Percentiles rank a stretch among this genome's conserved stretches.
These are phyloP conservation scores for Selene dorsalis DNA, from an alignment of 2,797 vertebrate genomes.

Conservation along the genomic window DNA sequence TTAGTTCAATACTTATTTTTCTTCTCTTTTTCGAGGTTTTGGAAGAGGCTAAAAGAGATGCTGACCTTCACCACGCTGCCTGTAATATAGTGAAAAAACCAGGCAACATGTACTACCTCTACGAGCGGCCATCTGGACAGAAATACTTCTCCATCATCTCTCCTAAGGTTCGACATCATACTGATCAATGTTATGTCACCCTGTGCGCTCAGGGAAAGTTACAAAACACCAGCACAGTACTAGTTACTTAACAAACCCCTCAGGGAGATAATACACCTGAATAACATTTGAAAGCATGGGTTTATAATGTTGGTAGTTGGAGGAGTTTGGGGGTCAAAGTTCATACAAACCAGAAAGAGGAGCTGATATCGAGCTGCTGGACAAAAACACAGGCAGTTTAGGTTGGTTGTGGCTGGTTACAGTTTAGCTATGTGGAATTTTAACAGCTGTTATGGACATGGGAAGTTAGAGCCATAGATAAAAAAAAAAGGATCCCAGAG, in stretches of 20 bases:
- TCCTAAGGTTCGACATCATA: constrained; percentile 87
- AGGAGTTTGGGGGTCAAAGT: constrained; percentile 47
- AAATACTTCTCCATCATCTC: constrained; percentile 97
- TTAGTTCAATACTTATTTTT: background rate
- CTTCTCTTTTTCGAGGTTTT: constrained; percentile 84
- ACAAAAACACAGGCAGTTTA: constrained; percentile 11
- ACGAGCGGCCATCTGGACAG: constrained; percentile 91
- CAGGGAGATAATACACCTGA: background rate
- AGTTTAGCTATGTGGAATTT: too few relatives aligned
- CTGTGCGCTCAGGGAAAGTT: background rate
- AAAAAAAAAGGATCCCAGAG: background rate
- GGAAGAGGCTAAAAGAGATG: constrained; percentile 92
- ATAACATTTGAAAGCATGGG: background rate
- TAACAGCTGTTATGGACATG: background rate
- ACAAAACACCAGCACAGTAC: background rate
- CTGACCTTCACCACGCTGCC: constrained; percentile 92
- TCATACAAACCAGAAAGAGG: background rate
- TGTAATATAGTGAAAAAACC: constrained; percentile 97
- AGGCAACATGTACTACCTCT: constrained; percentile 94
- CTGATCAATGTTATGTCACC: background rate
- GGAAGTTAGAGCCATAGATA: too few relatives aligned
- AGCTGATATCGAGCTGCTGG: constrained; percentile 4
- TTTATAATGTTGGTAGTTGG: background rate
- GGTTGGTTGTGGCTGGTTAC: constrained; percentile 26
- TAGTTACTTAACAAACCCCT: constrained; percentile 24